Evolutionary conservation across 2,888 invertebrate genomes (phyloP), one percentile per base, ranked within the genome.

Genomic region (Cheilosia urbana): DNA sequence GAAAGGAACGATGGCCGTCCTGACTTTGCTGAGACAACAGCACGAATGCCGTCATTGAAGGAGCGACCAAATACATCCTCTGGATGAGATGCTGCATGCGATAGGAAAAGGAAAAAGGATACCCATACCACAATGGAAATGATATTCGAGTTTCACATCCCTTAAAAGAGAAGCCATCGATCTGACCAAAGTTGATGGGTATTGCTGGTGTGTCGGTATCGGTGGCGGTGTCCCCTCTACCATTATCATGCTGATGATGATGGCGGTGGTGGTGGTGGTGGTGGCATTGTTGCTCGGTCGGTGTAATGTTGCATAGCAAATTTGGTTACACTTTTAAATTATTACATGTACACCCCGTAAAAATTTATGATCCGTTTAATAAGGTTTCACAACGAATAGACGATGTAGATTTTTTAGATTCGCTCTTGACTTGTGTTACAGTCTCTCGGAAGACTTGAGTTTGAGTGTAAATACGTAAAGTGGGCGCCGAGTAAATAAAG

Each of bases 361-460:
- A 82, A 82, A 69, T 77, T 73, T 87, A 87, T 87, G 87, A 82
- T 77, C 82, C 87, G 82, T 87, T 87, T 87, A 82, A 87, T 82
- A 82, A 87, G 87, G 82, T 82, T 87, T 82, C 68, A 34, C 76
- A 85, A 81, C 72, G 72, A 85, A 85, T 85, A 77, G 85, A 68
- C 63, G 72, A 19, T 47, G 81, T 85, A 85, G 63, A 81, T 80
- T 84, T 69, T 49, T 71, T 30, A 80, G 57, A 49, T 51, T 60
- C 40, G 19, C 51, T 6, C 47, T 55, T 45, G 45, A 19, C 51
- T 69, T 58, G 55, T 49, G 49, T 19, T 47, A 37, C 40, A 37
- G 47, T 7, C 3, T 13, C 6, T 55, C 53, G 13, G 45, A 66
- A 27, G 65, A 47, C 2, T 66, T 69, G 53, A 13, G 13, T 21